These are phyloP conservation scores for Gonatopus flavifemur DNA, from an alignment of 1,140 invertebrate species.

Conservation along the genomic window DNA sequence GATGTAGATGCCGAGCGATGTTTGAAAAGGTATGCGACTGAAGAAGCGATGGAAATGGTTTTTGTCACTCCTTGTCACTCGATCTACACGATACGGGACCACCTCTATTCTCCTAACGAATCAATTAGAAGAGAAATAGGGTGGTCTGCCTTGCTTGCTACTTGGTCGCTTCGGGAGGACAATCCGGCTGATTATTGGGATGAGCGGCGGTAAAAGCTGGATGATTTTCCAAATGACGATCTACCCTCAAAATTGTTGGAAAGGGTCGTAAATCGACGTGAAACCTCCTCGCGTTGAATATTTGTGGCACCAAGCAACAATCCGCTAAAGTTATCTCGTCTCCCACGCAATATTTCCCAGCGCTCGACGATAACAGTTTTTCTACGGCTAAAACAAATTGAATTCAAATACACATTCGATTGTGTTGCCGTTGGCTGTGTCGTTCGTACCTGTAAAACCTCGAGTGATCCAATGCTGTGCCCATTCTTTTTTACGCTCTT, in stretches of 20 bases:
- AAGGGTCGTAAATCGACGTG: slow-evolving; percentile 87
- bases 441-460: slow-evolving; percentile 75
- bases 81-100: slow-evolving; percentile 34
- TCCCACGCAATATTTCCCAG: slow-evolving; percentile 93
- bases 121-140: slow-evolving; percentile 55
- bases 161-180: slow-evolving; percentile 81
- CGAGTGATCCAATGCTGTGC: slow-evolving; percentile 88
- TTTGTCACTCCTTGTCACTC: slow-evolving; percentile 35
- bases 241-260: slow-evolving; percentile 85
- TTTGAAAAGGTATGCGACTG: too few species aligned
- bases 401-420: too few species aligned
- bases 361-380: slow-evolving; percentile 76
- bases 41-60: too few species aligned
- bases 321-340: slow-evolving; percentile 93
- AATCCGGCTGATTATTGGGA: slow-evolving; percentile 88
- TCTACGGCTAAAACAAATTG: slow-evolving; percentile 73
- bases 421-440: too few species aligned
- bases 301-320: slow-evolving; percentile 92
- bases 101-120: slow-evolving; percentile 32
- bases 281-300: slow-evolving; percentile 89
- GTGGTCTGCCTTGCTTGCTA: slow-evolving; percentile 63
- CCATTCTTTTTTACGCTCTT: slow-evolving; percentile 89
- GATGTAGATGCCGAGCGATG: too few species aligned
- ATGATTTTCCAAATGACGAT: slow-evolving; percentile 82
- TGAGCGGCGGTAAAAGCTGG: slow-evolving; percentile 86